phyloP scores from a whole-genome alignment of 2,888 invertebrate species.

The Brachyptera risi region DNA sequence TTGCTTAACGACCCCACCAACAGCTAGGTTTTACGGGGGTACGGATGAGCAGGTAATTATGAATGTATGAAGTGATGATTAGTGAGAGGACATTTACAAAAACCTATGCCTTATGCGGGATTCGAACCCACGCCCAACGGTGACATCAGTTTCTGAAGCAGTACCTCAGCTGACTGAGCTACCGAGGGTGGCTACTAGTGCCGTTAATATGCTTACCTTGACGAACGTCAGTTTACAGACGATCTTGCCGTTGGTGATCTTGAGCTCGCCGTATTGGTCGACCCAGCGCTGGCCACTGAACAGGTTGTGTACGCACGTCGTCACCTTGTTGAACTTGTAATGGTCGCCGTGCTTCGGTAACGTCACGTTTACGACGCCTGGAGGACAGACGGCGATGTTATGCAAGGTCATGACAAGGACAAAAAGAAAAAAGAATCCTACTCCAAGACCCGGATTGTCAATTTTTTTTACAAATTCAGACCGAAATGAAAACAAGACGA shows the following conservation, averaged over 20 bases:
- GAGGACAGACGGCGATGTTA: background rate
- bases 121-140: too few species aligned
- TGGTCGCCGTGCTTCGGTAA: slow-evolving; percentile 61
- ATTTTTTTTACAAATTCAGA: background rate
- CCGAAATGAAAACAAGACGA: background rate
- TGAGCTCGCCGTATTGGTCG: slow-evolving; percentile 80
- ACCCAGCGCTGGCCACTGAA: slow-evolving; percentile 82
- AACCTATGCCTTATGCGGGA: too few species aligned
- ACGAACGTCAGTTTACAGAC: slow-evolving; percentile 74
- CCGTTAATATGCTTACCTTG: slow-evolving; percentile 62
- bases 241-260: slow-evolving; percentile 56
- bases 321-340: slow-evolving; percentile 77
- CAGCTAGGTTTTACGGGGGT: too few species aligned
- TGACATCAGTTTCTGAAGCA: too few species aligned
- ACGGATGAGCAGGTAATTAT: too few species aligned
- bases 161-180: too few species aligned
- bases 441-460: background rate
- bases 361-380: slow-evolving; percentile 57
- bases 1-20: too few species aligned
- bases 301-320: slow-evolving; percentile 80
- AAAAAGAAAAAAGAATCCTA: background rate
- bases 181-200: too few species aligned
- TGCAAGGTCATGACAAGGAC: slow-evolving; percentile 6
- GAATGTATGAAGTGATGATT: too few species aligned
- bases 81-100: too few species aligned